Percentiles rank a stretch among this genome's conserved stretches.
Conservation (phyloP, 2,113 vertebrate species). For the Balaenoptera acutorostrata region DNA sequence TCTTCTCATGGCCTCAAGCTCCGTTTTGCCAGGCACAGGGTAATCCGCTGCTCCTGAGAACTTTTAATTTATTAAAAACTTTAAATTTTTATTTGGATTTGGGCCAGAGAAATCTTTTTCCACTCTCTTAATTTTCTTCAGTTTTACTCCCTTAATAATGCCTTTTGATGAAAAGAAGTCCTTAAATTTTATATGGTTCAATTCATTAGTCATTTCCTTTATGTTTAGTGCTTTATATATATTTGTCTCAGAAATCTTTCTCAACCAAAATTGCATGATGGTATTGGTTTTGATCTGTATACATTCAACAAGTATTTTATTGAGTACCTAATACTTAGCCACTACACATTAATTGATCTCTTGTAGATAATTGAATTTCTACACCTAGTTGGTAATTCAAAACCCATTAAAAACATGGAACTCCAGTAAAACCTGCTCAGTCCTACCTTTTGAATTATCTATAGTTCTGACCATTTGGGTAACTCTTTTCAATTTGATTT, state of each 20-base stretch:
- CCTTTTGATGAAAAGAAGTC: neutral
- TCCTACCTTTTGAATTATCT: neutral
- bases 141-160: neutral
- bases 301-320: neutral
- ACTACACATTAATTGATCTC: neutral
- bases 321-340: neutral
- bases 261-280: neutral
- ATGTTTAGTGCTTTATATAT: neutral
- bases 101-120: neutral
- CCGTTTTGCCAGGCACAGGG: too few species aligned
- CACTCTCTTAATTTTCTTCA: neutral
- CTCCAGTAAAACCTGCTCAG: neutral
- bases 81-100: neutral
- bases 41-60: too few species aligned
- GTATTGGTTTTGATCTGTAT: neutral
- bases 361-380: neutral
- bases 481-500: neutral
- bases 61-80: neutral
- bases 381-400: neutral
- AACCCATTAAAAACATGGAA: neutral
- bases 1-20: too few species aligned
- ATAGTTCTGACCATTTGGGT: neutral
- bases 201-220: neutral
- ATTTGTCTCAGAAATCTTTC: neutral
- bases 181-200: neutral